Conservation (phyloP, 2,797 vertebrate genomes). For the Poeciliopsis gracilis region DNA sequence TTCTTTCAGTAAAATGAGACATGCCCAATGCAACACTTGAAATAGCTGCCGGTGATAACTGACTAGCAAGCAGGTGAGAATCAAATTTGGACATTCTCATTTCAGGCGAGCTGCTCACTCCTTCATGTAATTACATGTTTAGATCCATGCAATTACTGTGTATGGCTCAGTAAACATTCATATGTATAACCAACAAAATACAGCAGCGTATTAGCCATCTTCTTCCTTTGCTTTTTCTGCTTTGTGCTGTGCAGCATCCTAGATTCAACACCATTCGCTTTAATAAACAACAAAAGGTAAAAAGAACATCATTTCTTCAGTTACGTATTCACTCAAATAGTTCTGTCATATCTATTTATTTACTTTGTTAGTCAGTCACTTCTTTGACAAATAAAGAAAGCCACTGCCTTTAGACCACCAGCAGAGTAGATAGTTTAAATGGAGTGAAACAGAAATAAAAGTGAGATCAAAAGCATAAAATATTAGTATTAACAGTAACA, state of each 20-base stretch:
- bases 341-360: background rate
- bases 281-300: background rate
- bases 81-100: constrained; percentile 58
- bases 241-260: no score
- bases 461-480: background rate
- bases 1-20: constrained; percentile 23
- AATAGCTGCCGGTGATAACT: constrained; percentile 68
- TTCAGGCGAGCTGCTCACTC: constrained; percentile 41
- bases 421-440: background rate
- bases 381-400: background rate
- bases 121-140: constrained; percentile 44
- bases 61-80: constrained; percentile 63
- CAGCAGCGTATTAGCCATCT: background rate
- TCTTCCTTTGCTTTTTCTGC: background rate
- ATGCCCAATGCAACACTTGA: constrained; percentile 29
- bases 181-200: background rate
- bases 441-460: background rate
- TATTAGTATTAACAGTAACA: background rate
- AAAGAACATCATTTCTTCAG: background rate
- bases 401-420: background rate
- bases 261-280: background rate
- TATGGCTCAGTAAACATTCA: constrained; percentile 35
- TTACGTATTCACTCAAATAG: background rate
- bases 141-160: constrained; percentile 20
- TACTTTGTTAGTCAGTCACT: background rate